Evolutionary conservation across 1,140 invertebrate genomes (phyloP).

Genomic region (Zaprionus tsacasi): DNA sequence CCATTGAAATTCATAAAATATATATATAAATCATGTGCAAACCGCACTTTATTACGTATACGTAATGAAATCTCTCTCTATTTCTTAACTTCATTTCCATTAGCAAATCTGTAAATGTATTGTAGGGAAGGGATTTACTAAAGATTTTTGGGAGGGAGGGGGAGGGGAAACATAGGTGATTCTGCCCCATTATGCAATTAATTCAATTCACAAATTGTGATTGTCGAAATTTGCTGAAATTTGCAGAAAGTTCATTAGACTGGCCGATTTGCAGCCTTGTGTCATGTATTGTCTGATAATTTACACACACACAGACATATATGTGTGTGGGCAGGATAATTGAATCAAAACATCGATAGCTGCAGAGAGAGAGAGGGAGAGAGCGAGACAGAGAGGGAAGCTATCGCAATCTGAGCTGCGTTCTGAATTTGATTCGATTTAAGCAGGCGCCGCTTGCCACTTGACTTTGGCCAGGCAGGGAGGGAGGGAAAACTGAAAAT

Average conservation of each 20-base stretch:
- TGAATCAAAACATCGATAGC: slow-evolving; percentile 40
- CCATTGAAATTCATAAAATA: too few relatives aligned
- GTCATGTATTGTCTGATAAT: background rate
- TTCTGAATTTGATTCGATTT: slow-evolving; percentile 41
- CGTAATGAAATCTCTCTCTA: background rate
- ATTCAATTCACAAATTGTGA: background rate
- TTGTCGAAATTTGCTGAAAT: background rate
- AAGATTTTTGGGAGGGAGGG: background rate
- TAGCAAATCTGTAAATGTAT: background rate
- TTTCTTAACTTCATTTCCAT: background rate
- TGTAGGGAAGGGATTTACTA: background rate
- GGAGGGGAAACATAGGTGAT: background rate
- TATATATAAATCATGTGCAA: too few relatives aligned
- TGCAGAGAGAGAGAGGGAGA: too few relatives aligned
- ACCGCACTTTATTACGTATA: background rate
- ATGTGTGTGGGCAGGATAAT: slow-evolving; percentile 21
- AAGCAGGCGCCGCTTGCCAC: slow-evolving; percentile 20
- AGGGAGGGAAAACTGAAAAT: background rate
- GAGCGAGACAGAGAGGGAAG: too few relatives aligned
- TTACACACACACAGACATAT: slow-evolving; percentile 10
- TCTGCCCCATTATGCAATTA: background rate
- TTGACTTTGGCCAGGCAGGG: slow-evolving; percentile 40
- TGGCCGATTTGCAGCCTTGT: background rate
- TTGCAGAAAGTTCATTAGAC: background rate
- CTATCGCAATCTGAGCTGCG: slow-evolving; percentile 28